These are phyloP conservation scores for Drosophila parthenogenetica DNA, from an alignment of 2,888 invertebrate species.

Conservation along the genomic window DNA sequence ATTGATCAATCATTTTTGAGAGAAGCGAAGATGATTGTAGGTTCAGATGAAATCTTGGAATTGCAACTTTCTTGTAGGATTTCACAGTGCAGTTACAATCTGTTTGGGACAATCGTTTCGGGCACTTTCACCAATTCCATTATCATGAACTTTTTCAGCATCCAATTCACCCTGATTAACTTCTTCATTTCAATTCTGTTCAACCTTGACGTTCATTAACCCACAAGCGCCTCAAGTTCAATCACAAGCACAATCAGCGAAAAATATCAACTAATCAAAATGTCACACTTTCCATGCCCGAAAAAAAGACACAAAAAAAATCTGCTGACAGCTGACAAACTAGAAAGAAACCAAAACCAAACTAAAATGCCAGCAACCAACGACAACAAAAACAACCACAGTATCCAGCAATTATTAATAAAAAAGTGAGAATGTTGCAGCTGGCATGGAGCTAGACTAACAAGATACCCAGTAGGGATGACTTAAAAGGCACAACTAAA, in stretches of 20 bases:
- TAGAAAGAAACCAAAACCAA: conserved; percentile 53
- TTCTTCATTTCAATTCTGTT: conserved; percentile 42
- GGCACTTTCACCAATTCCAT: not conserved
- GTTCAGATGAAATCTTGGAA: not conserved
- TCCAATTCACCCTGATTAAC: conserved; percentile 3
- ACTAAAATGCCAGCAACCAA: conserved; percentile 32
- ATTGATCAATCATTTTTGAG: conserved; percentile 35
- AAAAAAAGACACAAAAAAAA: conserved; percentile 28
- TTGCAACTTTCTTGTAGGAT: too few species aligned
- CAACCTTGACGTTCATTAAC: conserved; percentile 76
- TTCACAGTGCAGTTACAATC: not conserved
- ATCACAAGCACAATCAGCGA: conserved; percentile 58
- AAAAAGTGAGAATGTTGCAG: conserved; percentile 5
- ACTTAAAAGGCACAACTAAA: not conserved
- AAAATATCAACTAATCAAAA: conserved; percentile 74
- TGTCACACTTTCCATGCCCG: conserved; percentile 76
- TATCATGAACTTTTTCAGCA: not conserved
- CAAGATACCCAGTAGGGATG: conserved; percentile 23
- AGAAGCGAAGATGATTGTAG: conserved; percentile 27
- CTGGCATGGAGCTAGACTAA: not conserved
- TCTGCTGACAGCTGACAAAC: conserved; percentile 74
- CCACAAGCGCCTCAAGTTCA: conserved; percentile 70
- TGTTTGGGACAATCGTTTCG: not conserved
- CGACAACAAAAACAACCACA: conserved; percentile 14
- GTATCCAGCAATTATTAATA: conserved; percentile 24